These are phyloP conservation scores for Chiloscyllium punctatum DNA, from an alignment of 2,797 vertebrate species.

Conservation along the genomic window DNA sequence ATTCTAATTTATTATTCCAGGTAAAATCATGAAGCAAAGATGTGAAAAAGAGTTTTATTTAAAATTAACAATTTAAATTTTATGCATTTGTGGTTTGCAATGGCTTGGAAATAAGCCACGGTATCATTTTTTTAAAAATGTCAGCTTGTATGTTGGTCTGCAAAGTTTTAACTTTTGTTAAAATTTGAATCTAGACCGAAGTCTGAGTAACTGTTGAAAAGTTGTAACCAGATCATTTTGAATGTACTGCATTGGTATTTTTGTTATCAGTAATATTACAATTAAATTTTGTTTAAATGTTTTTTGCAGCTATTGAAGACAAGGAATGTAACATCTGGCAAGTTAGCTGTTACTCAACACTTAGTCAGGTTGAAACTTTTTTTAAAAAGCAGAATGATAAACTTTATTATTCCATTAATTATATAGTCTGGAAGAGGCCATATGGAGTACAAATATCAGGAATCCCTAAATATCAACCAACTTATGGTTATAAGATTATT, in stretches of 20 bases:
- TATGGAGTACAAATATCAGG: not conserved
- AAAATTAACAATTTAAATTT: not conserved
- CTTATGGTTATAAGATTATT: not conserved
- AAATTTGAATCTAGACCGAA: not conserved
- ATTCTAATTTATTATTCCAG: not conserved
- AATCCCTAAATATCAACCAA: not conserved
- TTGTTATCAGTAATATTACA: not conserved
- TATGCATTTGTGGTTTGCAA: not conserved
- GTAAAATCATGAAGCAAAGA: not conserved
- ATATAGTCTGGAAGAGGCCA: too few relatives aligned
- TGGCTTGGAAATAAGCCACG: not conserved
- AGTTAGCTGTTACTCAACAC: not conserved
- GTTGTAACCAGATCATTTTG: not conserved
- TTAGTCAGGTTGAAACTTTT: not conserved
- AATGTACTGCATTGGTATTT: not conserved
- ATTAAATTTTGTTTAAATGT: not conserved
- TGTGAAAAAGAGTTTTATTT: not conserved
- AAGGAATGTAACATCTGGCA: not conserved
- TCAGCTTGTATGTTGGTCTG: not conserved
- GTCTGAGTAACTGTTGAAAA: not conserved
- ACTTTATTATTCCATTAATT: not conserved
- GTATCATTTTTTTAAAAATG: slow-evolving; percentile 9
- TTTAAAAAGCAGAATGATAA: not conserved
- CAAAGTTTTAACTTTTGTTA: not conserved
- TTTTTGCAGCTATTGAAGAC: not conserved